Evolutionary conservation across 2,888 invertebrate species (phyloP).

Genomic region (Yponomeuta sedellus): DNA sequence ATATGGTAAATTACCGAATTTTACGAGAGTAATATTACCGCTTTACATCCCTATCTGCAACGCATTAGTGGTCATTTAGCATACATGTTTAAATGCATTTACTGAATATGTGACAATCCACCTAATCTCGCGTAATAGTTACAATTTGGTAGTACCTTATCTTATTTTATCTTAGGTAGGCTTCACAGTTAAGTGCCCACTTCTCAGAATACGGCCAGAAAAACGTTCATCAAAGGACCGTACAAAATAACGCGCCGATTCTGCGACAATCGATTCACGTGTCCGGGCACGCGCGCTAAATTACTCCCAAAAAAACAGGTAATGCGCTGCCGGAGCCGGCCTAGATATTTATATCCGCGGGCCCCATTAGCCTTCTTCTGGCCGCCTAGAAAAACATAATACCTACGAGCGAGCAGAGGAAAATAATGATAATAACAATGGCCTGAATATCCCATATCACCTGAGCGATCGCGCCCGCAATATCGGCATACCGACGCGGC

Average conservation of each 20-base stretch:
- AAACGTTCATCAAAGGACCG: background rate
- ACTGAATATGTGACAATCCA: too few species aligned
- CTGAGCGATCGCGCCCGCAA: conserved; percentile 43
- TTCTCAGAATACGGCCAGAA: too few species aligned
- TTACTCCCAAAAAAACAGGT: background rate
- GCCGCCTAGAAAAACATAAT: background rate
- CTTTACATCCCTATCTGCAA: too few species aligned
- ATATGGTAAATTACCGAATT: too few species aligned
- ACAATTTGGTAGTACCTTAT: too few species aligned
- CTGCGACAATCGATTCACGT: conserved; percentile 1
- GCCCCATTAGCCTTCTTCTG: background rate
- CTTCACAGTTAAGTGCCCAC: too few species aligned
- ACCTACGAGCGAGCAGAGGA: background rate
- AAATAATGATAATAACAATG: conserved; percentile 21
- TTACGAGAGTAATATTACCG: too few species aligned
- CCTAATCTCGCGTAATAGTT: too few species aligned
- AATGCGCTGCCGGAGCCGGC: background rate
- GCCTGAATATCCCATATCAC: conserved; percentile 51
- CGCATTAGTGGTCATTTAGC: too few species aligned
- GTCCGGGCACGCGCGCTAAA: background rate
- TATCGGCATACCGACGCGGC: conserved; percentile 46
- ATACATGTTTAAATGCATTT: too few species aligned
- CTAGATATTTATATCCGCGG: background rate
- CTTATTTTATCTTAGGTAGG: too few species aligned
- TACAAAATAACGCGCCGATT: background rate